These are phyloP conservation scores for Cepaea nemoralis DNA, from an alignment of 1,140 invertebrate species.

Conservation along the genomic window DNA sequence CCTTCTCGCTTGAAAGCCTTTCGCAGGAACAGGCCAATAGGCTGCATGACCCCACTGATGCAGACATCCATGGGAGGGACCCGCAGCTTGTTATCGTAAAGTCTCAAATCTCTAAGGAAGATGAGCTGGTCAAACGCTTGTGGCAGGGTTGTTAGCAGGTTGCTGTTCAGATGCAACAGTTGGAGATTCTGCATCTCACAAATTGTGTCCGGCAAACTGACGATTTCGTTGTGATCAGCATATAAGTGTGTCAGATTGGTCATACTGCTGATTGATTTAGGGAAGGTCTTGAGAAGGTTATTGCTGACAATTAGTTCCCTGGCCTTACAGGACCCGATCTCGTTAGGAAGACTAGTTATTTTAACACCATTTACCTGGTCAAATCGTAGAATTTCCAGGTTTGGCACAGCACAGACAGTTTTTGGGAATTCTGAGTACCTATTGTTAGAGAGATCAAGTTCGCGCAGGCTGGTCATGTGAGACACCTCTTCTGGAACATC, in stretches of 20 bases:
- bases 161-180: conserved; percentile 66
- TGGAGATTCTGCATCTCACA: conserved; percentile 59
- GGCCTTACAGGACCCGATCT: conserved; percentile 60
- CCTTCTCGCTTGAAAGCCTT: conserved; percentile 67
- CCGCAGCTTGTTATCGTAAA: conserved; percentile 68
- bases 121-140: conserved; percentile 63
- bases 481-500: conserved; percentile 60
- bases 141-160: conserved; percentile 61
- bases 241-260: conserved; percentile 56
- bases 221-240: conserved; percentile 64
- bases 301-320: conserved; percentile 59
- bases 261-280: conserved; percentile 58
- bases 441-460: conserved; percentile 66
- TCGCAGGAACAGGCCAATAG: conserved; percentile 67
- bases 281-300: conserved; percentile 60
- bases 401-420: conserved; percentile 61
- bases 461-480: conserved; percentile 50
- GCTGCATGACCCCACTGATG: conserved; percentile 66
- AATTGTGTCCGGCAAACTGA: conserved; percentile 54
- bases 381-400: conserved; percentile 59
- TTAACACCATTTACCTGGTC: conserved; percentile 59
- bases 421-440: conserved; percentile 65
- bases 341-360: conserved; percentile 56
- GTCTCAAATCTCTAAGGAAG: conserved; percentile 61
- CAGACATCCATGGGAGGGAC: conserved; percentile 69